These are phyloP conservation scores for Halcyon badia DNA, from an alignment of 2,797 vertebrate species.

Conservation along the genomic window DNA sequence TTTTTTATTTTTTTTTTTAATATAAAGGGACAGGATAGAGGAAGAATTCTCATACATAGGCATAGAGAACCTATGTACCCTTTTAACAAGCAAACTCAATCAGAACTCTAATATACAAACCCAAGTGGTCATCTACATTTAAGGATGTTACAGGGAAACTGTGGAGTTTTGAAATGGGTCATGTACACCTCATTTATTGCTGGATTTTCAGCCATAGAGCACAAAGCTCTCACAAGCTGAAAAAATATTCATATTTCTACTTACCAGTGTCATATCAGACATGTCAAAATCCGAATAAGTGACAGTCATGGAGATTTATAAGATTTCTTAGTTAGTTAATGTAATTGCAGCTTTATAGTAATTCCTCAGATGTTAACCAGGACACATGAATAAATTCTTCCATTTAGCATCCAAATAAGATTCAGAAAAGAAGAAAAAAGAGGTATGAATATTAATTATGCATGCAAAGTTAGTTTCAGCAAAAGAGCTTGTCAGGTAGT, in stretches of 20 bases:
- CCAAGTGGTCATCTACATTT: not conserved
- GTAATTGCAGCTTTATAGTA: slow-evolving; percentile 12
- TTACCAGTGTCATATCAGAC: not conserved
- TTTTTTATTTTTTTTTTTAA: not conserved
- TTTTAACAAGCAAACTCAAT: not conserved
- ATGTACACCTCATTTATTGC: not conserved
- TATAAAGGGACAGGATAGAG: not conserved
- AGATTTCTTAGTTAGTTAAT: slow-evolving; percentile 37
- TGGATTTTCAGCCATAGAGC: not conserved
- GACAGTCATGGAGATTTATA: not conserved
- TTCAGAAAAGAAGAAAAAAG: not conserved
- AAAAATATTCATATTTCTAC: not conserved
- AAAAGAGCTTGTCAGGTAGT: slow-evolving; percentile 29
- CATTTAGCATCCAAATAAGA: slow-evolving; percentile 13
- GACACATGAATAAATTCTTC: not conserved
- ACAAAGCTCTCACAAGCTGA: not conserved
- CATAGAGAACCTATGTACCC: not conserved
- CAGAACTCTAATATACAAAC: not conserved
- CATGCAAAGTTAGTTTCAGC: slow-evolving; percentile 31
- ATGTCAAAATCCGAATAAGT: not conserved
- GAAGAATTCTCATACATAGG: not conserved
- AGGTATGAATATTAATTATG: slow-evolving; percentile 1
- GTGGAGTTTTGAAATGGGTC: not conserved
- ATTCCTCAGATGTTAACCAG: slow-evolving; percentile 19
- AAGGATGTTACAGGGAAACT: not conserved